Base-by-base conservation (phyloP, 1,140 invertebrate genomes). In the Rhagoletis pomonella region DNA sequence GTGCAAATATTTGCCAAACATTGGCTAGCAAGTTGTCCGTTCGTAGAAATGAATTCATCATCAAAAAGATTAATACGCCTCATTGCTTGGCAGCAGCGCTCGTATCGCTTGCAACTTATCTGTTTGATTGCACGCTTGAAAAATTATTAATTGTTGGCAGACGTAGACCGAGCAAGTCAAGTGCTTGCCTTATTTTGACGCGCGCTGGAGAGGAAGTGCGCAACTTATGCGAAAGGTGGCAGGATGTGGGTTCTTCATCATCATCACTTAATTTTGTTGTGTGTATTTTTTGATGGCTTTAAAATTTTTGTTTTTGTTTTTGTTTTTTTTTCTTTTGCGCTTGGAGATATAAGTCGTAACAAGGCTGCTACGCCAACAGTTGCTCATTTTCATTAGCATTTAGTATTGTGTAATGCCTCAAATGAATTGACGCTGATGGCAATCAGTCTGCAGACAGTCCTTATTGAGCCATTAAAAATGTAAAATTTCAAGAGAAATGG, bases 121-220 rank as follows among this genome's bases (percentile, higher is more conserved):
- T 81, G 44, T 81, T 81, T 81, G 73, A 81, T 81, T 81, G 73
- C 73, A 55, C 47, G 73, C 73, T 81, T 81, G 47, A 81, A 81
- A 81, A 81, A 81, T 81, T 81, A 81, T 81, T 81, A 81, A 55
- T 81, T 81, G 73, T 81, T 50, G 47, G 47, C 73, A 17, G 47
- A 29, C 64, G 64, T 29, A 62, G 60, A 62, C 17, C 10, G 17
- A n/a, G 12, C 60, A 4, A 62, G 12, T 6, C 17, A 4, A 3
- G 17, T 14, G 0, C 0, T 6, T 62, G 6, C 4, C 17, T 14
- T 14, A 12, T 4, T 17, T 12, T 14, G 17, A 62, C 10, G 12
- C 50, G 4, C 4, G 50, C 4, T 55, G 50, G 50, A 6, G 50
- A 55, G 50, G 9, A 55, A 9, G 4, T 55, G 50, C 9, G 50